Evolutionary conservation across 2,113 vertebrate species (phyloP).

Genomic region (Equus przewalskii): DNA sequence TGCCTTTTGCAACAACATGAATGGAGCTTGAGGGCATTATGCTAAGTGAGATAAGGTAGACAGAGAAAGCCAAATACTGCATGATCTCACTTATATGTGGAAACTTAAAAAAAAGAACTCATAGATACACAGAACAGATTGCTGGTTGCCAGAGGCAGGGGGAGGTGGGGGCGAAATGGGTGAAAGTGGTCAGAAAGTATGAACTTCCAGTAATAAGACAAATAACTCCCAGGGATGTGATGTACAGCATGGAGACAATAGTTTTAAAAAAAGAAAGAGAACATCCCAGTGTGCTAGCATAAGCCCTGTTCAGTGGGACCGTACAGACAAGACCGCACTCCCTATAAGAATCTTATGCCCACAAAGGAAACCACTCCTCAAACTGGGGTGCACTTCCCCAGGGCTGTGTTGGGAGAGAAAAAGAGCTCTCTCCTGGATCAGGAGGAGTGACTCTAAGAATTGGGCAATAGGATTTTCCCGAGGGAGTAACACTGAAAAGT

Average conservation of each 20-base stretch:
- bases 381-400: not conserved
- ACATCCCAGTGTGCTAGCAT: accelerated
- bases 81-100: not conserved
- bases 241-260: not conserved
- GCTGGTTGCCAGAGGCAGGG: not conserved
- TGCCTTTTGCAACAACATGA: not conserved
- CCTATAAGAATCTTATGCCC: not conserved
- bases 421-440: not conserved
- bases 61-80: not conserved
- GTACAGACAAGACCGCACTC: not conserved
- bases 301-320: not conserved
- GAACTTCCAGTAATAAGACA: not conserved
- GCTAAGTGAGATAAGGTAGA: not conserved
- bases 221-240: not conserved
- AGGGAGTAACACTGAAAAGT: not conserved
- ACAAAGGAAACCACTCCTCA: not conserved
- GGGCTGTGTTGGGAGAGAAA: not conserved
- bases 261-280: not conserved
- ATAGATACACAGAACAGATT: not conserved
- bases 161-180: not conserved
- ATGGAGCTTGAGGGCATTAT: not conserved
- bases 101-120: not conserved
- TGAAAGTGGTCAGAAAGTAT: not conserved
- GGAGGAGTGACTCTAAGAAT: not conserved
- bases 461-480: not conserved